Conservation (phyloP, 2,113 vertebrate species). For the Pachycephala philippinensis region DNA sequence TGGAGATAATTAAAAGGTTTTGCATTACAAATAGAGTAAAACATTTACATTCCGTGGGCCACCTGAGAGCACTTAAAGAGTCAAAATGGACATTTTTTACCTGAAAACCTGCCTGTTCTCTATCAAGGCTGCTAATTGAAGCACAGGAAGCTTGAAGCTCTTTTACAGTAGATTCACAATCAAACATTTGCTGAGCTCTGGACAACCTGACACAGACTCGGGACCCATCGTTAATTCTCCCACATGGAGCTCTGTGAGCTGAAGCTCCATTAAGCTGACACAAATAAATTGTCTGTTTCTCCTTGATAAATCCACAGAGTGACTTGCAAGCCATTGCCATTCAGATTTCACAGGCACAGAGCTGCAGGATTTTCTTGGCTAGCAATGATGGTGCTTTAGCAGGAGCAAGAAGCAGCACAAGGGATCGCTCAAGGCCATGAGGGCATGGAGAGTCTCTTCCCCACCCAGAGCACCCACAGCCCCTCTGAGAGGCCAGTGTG, state of each 20-base stretch:
- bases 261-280: background rate
- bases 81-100: background rate
- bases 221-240: background rate
- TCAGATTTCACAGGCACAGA: background rate
- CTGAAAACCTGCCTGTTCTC: background rate
- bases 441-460: background rate
- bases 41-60: background rate
- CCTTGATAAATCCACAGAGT: background rate
- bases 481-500: background rate
- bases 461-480: background rate
- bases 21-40: background rate
- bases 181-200: background rate
- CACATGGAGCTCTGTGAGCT: background rate
- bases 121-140: background rate
- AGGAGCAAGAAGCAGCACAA: background rate
- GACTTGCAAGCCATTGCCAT: background rate
- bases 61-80: background rate
- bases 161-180: background rate
- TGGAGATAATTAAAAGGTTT: conserved; percentile 5
- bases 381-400: background rate
- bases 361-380: background rate
- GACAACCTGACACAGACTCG: background rate
- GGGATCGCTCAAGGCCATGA: fast-evolving
- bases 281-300: background rate
- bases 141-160: background rate